Evolutionary conservation across 2,888 invertebrate species (phyloP), one percentile per base, ranked within the genome.

Genomic region (Conops quadrifasciatus): DNA sequence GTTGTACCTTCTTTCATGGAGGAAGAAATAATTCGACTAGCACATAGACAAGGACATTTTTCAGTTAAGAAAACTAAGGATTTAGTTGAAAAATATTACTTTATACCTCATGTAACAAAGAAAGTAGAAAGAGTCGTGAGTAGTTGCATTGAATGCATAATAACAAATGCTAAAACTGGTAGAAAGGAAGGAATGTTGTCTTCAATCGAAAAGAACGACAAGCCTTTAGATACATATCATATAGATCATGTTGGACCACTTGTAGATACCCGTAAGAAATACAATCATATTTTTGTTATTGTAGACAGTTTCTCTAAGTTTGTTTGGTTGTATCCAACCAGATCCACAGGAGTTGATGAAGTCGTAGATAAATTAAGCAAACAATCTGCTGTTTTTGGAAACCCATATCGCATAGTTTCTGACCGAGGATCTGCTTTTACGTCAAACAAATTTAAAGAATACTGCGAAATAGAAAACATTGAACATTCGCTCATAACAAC

Each of bases 361-460:
- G 80, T 78, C 0, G 2, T 85, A 11, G 59, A 78, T 0, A 79
- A 80, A 65, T 56, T 84, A 5, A 1, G 15, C 7, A 74, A 65
- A 19, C 71, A 73, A 15, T 30, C 73, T 19, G 58, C 43, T 0
- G 16, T 70, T 13, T 73, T 74, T 64, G 73, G 73, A 9, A 83
- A 74, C 30, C 80, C 81, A 3, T 74, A 53, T 13, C 69, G 80
- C n/a, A 75, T 86, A 9, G 80, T 86, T 11, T 79, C 80, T 0
- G 85, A 87, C 69, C 72, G 82, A 51, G 84, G 85, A 7, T 77
- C 81, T 11, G 79, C 80, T 0, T 86, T 84, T 67, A 86, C 84
- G 0, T 78, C 82, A 1, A 75, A 78, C n/a, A 64, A 67, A 5
- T 87, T 86, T 69, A 72, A 76, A 63, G 69, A 74, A 9, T 83